phyloP scores from a whole-genome alignment of 2,113 vertebrate genomes.

The Tragelaphus strepsiceros region DNA sequence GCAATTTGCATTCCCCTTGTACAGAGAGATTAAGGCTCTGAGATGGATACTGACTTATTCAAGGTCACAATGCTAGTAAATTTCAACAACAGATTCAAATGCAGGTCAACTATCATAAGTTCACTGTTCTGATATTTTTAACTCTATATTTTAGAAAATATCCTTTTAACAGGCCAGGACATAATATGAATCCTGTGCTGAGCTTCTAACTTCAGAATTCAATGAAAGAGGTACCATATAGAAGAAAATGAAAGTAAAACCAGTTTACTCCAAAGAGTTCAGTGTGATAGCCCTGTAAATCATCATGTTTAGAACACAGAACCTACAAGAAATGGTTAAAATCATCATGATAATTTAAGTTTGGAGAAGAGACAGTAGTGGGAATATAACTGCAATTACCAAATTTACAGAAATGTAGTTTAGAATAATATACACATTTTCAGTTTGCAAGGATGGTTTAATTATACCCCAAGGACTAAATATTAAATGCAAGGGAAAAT shows the following conservation, averaged over 20 bases:
- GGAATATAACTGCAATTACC: neutral
- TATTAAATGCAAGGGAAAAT: slow-evolving; percentile 3
- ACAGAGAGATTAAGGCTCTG: neutral
- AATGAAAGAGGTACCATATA: neutral
- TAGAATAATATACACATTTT: slow-evolving; percentile 23
- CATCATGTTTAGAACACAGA: neutral
- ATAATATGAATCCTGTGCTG: neutral
- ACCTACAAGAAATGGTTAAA: neutral
- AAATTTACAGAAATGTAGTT: slow-evolving; percentile 4
- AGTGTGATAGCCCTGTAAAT: neutral
- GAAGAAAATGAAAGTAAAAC: slow-evolving; percentile 27
- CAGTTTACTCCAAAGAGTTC: neutral
- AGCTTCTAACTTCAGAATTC: neutral
- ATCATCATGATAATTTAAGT: neutral
- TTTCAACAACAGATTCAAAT: neutral
- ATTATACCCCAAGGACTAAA: slow-evolving; percentile 1
- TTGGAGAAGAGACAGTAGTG: neutral
- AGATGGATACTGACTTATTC: neutral
- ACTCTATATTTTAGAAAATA: neutral
- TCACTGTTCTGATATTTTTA: neutral
- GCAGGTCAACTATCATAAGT: neutral
- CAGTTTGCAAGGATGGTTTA: neutral
- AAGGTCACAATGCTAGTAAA: neutral
- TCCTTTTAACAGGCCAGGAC: neutral
- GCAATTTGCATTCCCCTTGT: neutral